phyloP scores from a whole-genome alignment of 2,888 invertebrate genomes.

The Leuctra nigra region DNA sequence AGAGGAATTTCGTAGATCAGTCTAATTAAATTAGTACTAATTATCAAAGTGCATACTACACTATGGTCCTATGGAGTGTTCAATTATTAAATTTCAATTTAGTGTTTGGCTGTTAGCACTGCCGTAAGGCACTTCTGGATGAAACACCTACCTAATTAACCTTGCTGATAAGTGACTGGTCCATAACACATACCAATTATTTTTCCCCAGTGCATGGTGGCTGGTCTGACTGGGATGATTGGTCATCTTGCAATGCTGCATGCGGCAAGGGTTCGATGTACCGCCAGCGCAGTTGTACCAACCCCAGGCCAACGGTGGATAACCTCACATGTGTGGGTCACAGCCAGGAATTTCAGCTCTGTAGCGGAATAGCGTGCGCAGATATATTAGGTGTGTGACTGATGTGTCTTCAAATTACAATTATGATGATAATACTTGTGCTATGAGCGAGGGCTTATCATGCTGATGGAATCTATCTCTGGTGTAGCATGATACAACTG shows the following conservation, averaged over 20 bases:
- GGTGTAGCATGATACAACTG: neutral
- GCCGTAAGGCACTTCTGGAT: neutral
- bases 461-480: neutral
- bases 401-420: no score
- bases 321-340: conserved; percentile 28
- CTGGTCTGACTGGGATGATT: conserved; percentile 44
- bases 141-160: no score
- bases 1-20: no score
- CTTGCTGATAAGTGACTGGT: no score
- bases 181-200: no score
- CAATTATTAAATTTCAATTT: neutral
- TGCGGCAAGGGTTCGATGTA: conserved; percentile 44
- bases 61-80: neutral
- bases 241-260: conserved; percentile 44
- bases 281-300: conserved; percentile 41
- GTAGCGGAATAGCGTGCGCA: conserved; percentile 28
- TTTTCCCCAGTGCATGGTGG: conserved; percentile 39
- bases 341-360: conserved; percentile 25
- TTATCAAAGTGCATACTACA: no score
- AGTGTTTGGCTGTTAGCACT: neutral
- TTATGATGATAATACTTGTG: no score
- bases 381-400: conserved; percentile 8
- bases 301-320: conserved; percentile 30
- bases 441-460: neutral
- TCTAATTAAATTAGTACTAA: no score